A percentile compares a stretch with the other conserved stretches of the same genome.
Evolutionary conservation across 2,113 vertebrate species (phyloP).

Genomic region (Larimichthys polyactis): DNA sequence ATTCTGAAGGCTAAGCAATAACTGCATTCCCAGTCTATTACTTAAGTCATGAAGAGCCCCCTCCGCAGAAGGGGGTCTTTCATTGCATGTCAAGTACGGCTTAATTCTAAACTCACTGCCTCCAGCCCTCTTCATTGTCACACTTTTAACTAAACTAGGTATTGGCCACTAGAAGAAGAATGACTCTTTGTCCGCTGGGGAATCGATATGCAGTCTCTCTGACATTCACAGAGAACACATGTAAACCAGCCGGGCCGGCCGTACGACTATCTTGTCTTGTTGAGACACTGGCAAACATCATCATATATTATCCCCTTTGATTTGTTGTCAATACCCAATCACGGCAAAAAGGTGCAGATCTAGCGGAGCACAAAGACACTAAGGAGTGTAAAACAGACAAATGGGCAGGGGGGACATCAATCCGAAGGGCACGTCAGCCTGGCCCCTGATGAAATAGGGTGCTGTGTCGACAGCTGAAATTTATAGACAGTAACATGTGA

Average conservation of each 20-base stretch:
- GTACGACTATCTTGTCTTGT: slow-evolving; percentile 82
- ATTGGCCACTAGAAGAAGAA: slow-evolving; percentile 77
- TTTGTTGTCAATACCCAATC: slow-evolving; percentile 89
- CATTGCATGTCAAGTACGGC: slow-evolving; percentile 86
- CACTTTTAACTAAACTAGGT: slow-evolving; percentile 81
- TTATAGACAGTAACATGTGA: slow-evolving; percentile 85
- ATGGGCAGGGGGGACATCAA: slow-evolving; percentile 83
- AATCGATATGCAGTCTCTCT: slow-evolving; percentile 81
- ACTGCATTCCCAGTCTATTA: slow-evolving; percentile 94
- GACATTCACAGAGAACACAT: slow-evolving; percentile 83
- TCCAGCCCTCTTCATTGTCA: slow-evolving; percentile 73
- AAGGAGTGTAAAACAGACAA: slow-evolving; percentile 85
- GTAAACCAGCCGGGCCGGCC: slow-evolving; percentile 77
- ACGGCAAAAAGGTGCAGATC: slow-evolving; percentile 77
- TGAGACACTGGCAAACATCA: slow-evolving; percentile 79
- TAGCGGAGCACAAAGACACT: slow-evolving; percentile 82
- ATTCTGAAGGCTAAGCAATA: slow-evolving; percentile 94
- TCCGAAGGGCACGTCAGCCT: slow-evolving; percentile 81
- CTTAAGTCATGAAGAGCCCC: slow-evolving; percentile 89
- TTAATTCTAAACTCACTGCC: slow-evolving; percentile 85
- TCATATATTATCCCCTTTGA: slow-evolving; percentile 86
- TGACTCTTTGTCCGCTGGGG: slow-evolving; percentile 75
- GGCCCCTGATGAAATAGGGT: slow-evolving; percentile 81
- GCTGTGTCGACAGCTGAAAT: slow-evolving; percentile 76
- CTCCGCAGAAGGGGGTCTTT: slow-evolving; percentile 83